Evolutionary conservation across 2,113 vertebrate species (phyloP), one percentile per base, ranked within the genome.

Genomic region (Nothocercus julius): DNA sequence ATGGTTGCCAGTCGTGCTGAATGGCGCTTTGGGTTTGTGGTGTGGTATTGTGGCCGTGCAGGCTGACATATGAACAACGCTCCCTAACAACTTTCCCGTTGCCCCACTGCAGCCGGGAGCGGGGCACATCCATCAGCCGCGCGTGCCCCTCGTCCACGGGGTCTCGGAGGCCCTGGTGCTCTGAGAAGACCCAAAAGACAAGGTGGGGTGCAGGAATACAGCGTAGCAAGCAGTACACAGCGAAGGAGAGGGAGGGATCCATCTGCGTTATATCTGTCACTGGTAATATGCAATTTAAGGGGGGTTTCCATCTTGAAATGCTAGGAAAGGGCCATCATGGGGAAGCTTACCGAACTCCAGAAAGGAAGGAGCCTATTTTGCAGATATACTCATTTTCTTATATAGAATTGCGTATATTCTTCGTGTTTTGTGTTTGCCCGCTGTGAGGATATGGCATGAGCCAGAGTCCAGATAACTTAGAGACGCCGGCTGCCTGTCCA

Each of bases 51-150:
- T 80, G 79, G 63, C 95, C 92, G 92, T 83, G 3, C 38, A 32
- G 67, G 83, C 62, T 88, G 84, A 94, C 91, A 86, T 70, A 95
- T 91, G 91, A 95, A 83, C 94, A 76, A 85, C 94, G 74, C 95
- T 92, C 28, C 34, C 90, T 95, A 96, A 96, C 96, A 95, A 90
- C 40, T 95, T 97, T 89, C 89, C 72, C 77, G 94, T 83, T 94
- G 82, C n/a, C 47, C 62, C 25, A 72, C 94, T 85, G 82, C 80
- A 66, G 53, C 30, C 91, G 93, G 87, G 77, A 96, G 87, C 64
- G 27, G 38, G 85, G 73, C 2, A 5, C 92, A 92, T 95, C 70
- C 86, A 97, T 96, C 96, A 97, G 72, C 95, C 5, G 83, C 4
- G 0, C 45, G 34, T 63, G 51, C 84, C 78, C 5, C 66, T 85